phyloP scores from a whole-genome alignment of 2,113 vertebrate species.

The Phyllopteryx taeniolatus region DNA sequence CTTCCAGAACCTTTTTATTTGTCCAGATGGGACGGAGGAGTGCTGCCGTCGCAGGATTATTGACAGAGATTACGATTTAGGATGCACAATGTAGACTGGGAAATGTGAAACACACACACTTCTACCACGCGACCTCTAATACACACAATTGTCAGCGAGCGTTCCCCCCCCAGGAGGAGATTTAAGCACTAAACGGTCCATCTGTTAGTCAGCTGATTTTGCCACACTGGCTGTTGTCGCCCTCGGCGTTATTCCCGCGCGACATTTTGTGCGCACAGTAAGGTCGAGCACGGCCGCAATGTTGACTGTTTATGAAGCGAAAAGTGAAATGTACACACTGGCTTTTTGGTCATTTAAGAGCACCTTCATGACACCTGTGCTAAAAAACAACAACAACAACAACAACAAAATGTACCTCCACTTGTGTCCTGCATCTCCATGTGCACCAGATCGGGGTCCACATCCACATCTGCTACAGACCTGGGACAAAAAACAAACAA shows the following conservation, averaged over 20 bases:
- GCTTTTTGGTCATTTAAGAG: background rate
- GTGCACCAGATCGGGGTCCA: slow-evolving; percentile 88
- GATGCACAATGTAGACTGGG: slow-evolving; percentile 3
- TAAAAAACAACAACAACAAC: background rate
- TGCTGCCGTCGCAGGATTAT: slow-evolving; percentile 17
- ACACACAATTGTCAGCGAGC: slow-evolving; percentile 2
- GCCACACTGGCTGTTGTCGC: slow-evolving; percentile 21
- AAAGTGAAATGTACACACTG: background rate
- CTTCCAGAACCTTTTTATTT: background rate
- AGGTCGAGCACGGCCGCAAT: background rate
- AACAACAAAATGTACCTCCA: slow-evolving; percentile 76
- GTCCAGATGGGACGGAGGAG: background rate
- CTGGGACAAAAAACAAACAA: slow-evolving; percentile 63
- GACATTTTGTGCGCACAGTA: background rate
- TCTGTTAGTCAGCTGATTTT: slow-evolving; percentile 36
- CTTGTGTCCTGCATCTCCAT: slow-evolving; percentile 90
- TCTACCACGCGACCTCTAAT: slow-evolving; percentile 12
- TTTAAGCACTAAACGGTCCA: slow-evolving; percentile 25
- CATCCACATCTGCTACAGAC: slow-evolving; percentile 86
- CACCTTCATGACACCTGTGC: background rate
- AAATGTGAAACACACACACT: slow-evolving; percentile 9
- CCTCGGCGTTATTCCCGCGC: background rate
- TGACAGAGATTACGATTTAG: slow-evolving; percentile 16
- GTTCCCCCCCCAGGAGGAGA: background rate
- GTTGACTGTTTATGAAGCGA: background rate